Evolutionary conservation across 2,888 invertebrate genomes (phyloP).

Genomic region (Hydrotaea diabolus): DNA sequence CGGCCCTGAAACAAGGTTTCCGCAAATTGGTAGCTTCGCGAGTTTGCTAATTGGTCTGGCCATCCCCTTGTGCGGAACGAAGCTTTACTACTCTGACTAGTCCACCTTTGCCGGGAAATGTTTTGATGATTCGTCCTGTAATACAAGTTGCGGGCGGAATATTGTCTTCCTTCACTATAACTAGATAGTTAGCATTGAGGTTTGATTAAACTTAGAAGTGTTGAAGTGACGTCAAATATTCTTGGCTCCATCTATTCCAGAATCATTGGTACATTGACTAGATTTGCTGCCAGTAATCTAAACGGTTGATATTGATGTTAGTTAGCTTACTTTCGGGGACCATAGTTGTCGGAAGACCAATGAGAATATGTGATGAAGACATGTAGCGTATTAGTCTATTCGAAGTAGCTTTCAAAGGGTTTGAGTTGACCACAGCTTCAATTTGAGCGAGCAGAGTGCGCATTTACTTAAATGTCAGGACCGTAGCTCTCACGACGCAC

Average conservation of each 20-base stretch:
- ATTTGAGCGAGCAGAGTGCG: no score
- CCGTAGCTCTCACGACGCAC: no score
- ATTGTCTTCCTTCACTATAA: slow-evolving; percentile 38
- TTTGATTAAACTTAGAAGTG: slow-evolving; percentile 23
- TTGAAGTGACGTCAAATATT: slow-evolving; percentile 43
- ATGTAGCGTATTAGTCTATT: slow-evolving; percentile 35
- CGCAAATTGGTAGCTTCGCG: slow-evolving; percentile 33
- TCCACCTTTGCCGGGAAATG: slow-evolving; percentile 35
- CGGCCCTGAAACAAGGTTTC: slow-evolving; percentile 53
- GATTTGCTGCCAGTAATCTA: no score
- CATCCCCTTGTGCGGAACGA: neutral
- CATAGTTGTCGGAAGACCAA: no score
- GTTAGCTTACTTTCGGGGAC: slow-evolving; percentile 15
- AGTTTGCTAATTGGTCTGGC: slow-evolving; percentile 40
- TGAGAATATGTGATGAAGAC: slow-evolving; percentile 42
- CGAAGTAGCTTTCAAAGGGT: slow-evolving; percentile 28
- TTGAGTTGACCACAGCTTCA: no score
- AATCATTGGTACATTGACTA: no score
- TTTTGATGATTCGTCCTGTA: neutral
- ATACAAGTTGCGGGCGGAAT: slow-evolving; percentile 2
- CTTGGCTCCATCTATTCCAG: no score
- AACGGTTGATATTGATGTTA: no score
- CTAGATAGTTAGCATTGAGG: neutral
- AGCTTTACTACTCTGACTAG: slow-evolving; percentile 24
- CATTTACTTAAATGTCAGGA: no score